Evolutionary conservation across 2,888 invertebrate genomes (phyloP).

Genomic region (Asteroscopus sphinx): DNA sequence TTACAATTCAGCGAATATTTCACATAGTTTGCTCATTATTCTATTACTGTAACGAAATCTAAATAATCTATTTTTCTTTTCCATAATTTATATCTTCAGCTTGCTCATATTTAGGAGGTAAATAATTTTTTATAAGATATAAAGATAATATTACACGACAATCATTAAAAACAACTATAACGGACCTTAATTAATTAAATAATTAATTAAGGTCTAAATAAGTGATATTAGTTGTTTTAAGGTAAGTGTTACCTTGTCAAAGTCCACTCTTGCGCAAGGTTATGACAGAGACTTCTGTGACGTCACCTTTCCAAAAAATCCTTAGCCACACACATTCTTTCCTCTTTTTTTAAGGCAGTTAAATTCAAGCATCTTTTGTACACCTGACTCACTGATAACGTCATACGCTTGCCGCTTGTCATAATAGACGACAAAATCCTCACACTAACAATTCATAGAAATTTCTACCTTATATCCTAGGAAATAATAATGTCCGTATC

Average conservation of each 20-base stretch:
- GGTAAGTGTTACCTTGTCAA: conserved; percentile 17
- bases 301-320: conserved; percentile 48
- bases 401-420: conserved; percentile 49
- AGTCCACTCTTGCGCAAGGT: conserved; percentile 25
- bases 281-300: conserved; percentile 22
- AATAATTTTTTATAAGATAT: too few species aligned
- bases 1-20: conserved; percentile 24
- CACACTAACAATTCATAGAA: conserved; percentile 18
- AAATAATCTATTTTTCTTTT: too few species aligned
- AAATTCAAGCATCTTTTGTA: conserved; percentile 46
- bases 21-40: too few species aligned
- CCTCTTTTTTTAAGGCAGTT: conserved; percentile 30
- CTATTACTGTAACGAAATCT: too few species aligned
- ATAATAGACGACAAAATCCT: conserved; percentile 32
- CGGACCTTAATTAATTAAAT: too few species aligned
- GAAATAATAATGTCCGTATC: conserved; percentile 12
- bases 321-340: conserved; percentile 26
- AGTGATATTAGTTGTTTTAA: too few species aligned
- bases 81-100: too few species aligned
- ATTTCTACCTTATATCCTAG: conserved; percentile 22
- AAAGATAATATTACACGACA: too few species aligned
- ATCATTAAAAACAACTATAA: too few species aligned
- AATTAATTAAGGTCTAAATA: too few species aligned
- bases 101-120: too few species aligned
- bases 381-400: conserved; percentile 70